Base-by-base conservation (phyloP, 1,140 invertebrate genomes). In the Brachystomella parvula region DNA sequence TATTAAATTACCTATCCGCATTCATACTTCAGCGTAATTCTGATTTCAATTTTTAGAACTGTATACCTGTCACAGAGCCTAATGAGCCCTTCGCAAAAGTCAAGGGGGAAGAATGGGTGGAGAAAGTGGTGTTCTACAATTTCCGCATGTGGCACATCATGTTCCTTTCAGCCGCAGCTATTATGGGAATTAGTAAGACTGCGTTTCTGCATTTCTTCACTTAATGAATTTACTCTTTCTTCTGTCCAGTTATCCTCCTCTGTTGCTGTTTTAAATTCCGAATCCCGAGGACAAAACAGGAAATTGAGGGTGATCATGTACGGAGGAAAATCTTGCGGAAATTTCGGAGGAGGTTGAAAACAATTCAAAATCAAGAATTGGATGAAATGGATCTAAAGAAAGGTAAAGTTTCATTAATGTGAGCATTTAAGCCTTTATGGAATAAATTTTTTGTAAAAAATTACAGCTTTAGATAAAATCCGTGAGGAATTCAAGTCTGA, bases 261-360 rank as follows among this genome's bases (percentile, higher is more conserved):
- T 94, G 90, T 74, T 94, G 91, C 74, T 92, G 91, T 73, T 83
- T 91, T 58, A 85, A 87, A 63, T 90, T 92, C 75, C 83, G 92
- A 31, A 87, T 95, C 70, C 92, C 92, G 1, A 82, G 91, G n/a
- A 53, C 49, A 53, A 53, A 53, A 24, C 49, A 53, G 21, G 49
- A 53, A 24, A 53, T 95, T 59, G 90, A 94, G 76, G 90, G 89
- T 0, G 89, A 95, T 78, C 92, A 89, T 77, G 84, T 89, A 69
- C 80, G 92, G 2, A 87, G 89, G 72, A 87, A 87, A 76, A 85
- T 95, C 30, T 87, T 90, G 0, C 83, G 83, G 68, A 90, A 87
- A 75, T 94, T 94, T 77, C 81, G 87, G 19, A 85, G 87, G 66
- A 83, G 91, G 75, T 78, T 95, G 17, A 83, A 85, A 68, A 85